These are phyloP conservation scores for Cheiracanthium punctorium DNA, from an alignment of 2,888 invertebrate genomes.

Conservation along the genomic window DNA sequence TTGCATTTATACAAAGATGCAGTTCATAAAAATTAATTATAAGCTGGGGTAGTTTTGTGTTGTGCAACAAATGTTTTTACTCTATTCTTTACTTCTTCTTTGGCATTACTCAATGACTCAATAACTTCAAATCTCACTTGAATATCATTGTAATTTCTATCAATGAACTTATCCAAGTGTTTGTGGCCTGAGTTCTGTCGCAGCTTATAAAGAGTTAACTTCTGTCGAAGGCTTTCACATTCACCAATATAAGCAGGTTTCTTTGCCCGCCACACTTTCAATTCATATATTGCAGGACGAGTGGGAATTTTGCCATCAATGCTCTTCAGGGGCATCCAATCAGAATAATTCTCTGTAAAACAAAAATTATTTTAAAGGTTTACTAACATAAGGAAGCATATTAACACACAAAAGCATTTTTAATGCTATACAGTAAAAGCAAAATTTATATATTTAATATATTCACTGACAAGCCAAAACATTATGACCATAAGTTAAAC, in stretches of 20 bases:
- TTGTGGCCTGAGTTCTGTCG: slow-evolving; percentile 41
- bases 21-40: slow-evolving; percentile 36
- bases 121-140: slow-evolving; percentile 39
- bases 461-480: too few species aligned
- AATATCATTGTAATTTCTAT: slow-evolving; percentile 33
- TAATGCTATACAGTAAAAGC: too few species aligned
- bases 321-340: slow-evolving; percentile 37
- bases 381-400: too few species aligned
- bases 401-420: too few species aligned
- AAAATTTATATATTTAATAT: too few species aligned
- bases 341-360: slow-evolving; percentile 25
- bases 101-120: slow-evolving; percentile 18
- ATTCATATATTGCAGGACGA: slow-evolving; percentile 43
- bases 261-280: slow-evolving; percentile 53
- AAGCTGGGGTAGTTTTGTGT: slow-evolving; percentile 42
- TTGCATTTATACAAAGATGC: too few species aligned
- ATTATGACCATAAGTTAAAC: too few species aligned
- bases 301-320: slow-evolving; percentile 21
- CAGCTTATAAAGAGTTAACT: slow-evolving; percentile 41
- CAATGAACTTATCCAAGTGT: slow-evolving; percentile 54
- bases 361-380: too few species aligned
- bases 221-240: slow-evolving; percentile 46
- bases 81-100: slow-evolving; percentile 31
- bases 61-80: slow-evolving; percentile 19
- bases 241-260: slow-evolving; percentile 47